Percentiles rank a stretch among this genome's conserved stretches.
phyloP scores from a whole-genome alignment of 2,888 invertebrate species.

The Polyommatus iphigenia region DNA sequence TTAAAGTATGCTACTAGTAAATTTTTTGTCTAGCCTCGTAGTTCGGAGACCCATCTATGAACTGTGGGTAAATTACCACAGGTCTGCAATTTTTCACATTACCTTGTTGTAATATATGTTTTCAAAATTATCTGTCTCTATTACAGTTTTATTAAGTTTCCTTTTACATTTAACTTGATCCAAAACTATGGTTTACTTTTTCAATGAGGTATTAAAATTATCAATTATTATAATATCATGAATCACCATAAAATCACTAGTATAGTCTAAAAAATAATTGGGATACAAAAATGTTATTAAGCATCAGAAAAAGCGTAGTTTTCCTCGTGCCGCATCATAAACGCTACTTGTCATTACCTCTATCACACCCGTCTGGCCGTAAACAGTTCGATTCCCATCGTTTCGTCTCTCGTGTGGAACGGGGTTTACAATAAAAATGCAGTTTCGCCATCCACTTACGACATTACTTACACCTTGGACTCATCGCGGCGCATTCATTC shows the following conservation, averaged over 20 bases:
- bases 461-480: slow-evolving; percentile 69
- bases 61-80: too few species aligned
- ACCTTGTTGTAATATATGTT: too few species aligned
- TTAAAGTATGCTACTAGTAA: too few species aligned
- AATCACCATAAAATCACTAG: neutral
- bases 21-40: too few species aligned
- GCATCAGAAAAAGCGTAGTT: neutral
- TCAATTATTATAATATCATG: too few species aligned
- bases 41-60: too few species aligned
- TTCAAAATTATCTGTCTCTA: too few species aligned
- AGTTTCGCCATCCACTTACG: slow-evolving; percentile 61
- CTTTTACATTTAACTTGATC: too few species aligned
- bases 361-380: slow-evolving; percentile 46
- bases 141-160: too few species aligned
- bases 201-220: too few species aligned
- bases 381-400: slow-evolving; percentile 56
- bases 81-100: too few species aligned
- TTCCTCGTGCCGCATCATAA: slow-evolving; percentile 41
- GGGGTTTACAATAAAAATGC: slow-evolving; percentile 63
- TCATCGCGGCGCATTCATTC: slow-evolving; percentile 58
- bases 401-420: slow-evolving; percentile 53
- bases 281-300: neutral
- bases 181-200: neutral
- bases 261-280: neutral
- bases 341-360: slow-evolving; percentile 47